These are phyloP conservation scores for Vidua macroura DNA, from an alignment of 2,113 vertebrate species.

Conservation along the genomic window DNA sequence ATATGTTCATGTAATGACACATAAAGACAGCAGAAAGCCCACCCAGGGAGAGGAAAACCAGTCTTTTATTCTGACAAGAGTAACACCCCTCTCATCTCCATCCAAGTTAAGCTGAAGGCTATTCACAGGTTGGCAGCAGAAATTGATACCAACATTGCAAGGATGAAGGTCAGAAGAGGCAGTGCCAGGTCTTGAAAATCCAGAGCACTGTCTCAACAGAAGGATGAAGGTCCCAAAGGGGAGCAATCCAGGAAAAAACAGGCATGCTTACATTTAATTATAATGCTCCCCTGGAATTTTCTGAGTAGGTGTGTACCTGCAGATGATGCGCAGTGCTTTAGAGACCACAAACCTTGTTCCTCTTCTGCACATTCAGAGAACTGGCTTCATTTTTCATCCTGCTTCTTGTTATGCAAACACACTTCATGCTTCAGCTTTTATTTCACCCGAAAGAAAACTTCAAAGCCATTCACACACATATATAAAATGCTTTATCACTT, in stretches of 20 bases:
- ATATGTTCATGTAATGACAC: neutral
- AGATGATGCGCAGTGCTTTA: neutral
- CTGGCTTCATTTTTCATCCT: neutral
- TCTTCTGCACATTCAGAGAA: neutral
- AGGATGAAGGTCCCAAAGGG: neutral
- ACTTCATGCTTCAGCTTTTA: neutral
- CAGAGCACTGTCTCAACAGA: neutral
- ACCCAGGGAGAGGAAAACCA: neutral
- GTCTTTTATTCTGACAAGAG: neutral
- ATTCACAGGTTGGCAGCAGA: neutral
- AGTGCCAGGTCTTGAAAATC: neutral
- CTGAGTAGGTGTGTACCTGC: neutral
- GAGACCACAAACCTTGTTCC: neutral
- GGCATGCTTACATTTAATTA: neutral
- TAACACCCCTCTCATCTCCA: neutral
- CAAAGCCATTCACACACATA: neutral
- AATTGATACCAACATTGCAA: neutral
- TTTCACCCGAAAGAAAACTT: neutral
- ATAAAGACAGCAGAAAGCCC: neutral
- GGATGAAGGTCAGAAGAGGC: neutral
- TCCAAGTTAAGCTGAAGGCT: neutral
- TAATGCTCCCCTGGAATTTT: neutral
- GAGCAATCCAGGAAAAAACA: neutral
- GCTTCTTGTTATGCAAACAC: neutral
- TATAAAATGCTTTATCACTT: neutral